These are phyloP conservation scores for Theropithecus gelada DNA, from an alignment of 2,113 vertebrate genomes.

Conservation along the genomic window DNA sequence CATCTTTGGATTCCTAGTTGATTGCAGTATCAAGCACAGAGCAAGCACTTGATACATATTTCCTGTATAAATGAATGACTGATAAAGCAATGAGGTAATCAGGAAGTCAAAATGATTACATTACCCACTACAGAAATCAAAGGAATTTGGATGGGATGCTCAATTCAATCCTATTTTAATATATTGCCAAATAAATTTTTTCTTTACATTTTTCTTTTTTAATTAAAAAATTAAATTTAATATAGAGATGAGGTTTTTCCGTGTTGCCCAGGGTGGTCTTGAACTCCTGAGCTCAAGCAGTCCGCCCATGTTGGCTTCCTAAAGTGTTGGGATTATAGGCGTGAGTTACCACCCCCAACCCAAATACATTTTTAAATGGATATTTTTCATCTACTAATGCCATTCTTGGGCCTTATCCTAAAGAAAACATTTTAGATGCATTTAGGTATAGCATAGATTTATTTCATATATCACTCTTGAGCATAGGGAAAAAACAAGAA, in stretches of 20 bases:
- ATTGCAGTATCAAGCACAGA: background rate
- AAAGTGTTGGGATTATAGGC: no score
- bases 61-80: background rate
- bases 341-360: no score
- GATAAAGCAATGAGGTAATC: background rate
- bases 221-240: no score
- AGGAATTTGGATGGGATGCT: background rate
- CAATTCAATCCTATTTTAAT: background rate
- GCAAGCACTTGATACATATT: background rate
- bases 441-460: background rate
- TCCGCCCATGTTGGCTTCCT: no score
- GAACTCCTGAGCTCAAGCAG: no score
- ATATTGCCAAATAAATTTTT: background rate
- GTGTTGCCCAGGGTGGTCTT: no score
- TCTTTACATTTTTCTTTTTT: no score
- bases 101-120: background rate
- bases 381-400: background rate
- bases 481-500: background rate
- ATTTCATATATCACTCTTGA: background rate
- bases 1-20: background rate
- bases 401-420: background rate
- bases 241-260: no score
- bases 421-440: background rate
- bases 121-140: background rate
- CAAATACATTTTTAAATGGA: background rate